These are phyloP conservation scores for Meleagris gallopavo DNA, from an alignment of 2,113 vertebrate species.

Conservation along the genomic window DNA sequence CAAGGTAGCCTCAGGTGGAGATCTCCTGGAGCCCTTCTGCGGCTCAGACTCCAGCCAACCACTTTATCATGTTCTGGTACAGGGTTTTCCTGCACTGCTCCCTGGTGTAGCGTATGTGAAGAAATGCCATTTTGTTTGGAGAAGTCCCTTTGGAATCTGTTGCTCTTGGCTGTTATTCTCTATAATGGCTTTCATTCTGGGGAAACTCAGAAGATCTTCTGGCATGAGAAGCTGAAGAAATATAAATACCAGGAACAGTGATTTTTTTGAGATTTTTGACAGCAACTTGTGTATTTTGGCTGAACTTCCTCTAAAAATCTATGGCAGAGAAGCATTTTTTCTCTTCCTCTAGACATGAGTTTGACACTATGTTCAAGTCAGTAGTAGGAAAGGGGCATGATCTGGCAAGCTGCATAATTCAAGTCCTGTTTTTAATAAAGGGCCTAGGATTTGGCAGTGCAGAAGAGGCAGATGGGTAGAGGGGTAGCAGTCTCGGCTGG, in stretches of 20 bases:
- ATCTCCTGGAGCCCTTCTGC: not conserved
- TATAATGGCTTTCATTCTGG: not conserved
- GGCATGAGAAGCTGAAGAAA: not conserved
- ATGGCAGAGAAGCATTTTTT: not conserved
- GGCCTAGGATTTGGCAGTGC: not conserved
- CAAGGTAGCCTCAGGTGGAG: not conserved
- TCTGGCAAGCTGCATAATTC: not conserved
- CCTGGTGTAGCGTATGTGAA: not conserved
- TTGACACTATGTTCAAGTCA: not conserved
- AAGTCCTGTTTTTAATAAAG: not conserved
- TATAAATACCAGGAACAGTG: not conserved
- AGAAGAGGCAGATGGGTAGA: constrained; percentile 20
- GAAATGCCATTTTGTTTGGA: rapidly evolving
- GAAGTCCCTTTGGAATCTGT: not conserved
- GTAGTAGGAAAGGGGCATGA: not conserved
- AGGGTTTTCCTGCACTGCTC: rapidly evolving
- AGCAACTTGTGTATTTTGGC: not conserved
- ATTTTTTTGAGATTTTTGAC: not conserved
- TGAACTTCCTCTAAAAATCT: not conserved
- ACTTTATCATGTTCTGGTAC: not conserved
- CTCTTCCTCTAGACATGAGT: rapidly evolving
- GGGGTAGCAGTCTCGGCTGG: not conserved
- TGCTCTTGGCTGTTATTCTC: not conserved
- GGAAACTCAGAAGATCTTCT: not conserved
- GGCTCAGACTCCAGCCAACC: rapidly evolving